A percentile compares a stretch with the other conserved stretches of the same genome.
Conservation (phyloP, 2,797 vertebrate genomes). For the Pelochelys cantorii region DNA sequence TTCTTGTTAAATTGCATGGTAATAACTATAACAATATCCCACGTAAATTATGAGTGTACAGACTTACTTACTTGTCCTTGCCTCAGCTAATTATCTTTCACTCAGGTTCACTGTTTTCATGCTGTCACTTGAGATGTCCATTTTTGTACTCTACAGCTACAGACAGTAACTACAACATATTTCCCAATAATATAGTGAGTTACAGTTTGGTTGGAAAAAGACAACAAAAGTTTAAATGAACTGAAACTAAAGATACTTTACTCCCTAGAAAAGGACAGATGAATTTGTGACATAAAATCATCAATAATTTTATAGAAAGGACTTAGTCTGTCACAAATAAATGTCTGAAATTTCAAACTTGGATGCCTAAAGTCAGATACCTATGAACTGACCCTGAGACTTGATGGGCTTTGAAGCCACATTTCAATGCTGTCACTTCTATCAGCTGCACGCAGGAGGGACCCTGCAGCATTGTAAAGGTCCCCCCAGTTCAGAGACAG, state of each 20-base stretch:
- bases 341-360: background rate
- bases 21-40: slow-evolving; percentile 75
- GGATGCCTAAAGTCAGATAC: rapidly evolving
- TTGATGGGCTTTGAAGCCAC: background rate
- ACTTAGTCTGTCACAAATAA: background rate
- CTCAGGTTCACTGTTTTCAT: slow-evolving; percentile 46
- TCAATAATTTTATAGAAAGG: background rate
- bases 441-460: background rate
- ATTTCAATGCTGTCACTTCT: background rate
- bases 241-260: slow-evolving; percentile 49
- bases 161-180: background rate
- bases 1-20: slow-evolving; percentile 67
- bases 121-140: slow-evolving; percentile 64
- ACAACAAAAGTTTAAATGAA: slow-evolving; percentile 45
- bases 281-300: background rate
- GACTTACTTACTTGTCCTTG: slow-evolving; percentile 74
- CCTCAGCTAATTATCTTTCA: slow-evolving; percentile 73
- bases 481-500: background rate
- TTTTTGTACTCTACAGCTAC: background rate
- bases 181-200: slow-evolving; percentile 57
- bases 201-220: slow-evolving; percentile 38
- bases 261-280: background rate
- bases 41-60: slow-evolving; percentile 70
- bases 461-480: background rate
- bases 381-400: background rate